Evolutionary conservation across 2,888 invertebrate genomes (phyloP), one percentile per base, ranked within the genome.

Genomic region (Eilema depressum): DNA sequence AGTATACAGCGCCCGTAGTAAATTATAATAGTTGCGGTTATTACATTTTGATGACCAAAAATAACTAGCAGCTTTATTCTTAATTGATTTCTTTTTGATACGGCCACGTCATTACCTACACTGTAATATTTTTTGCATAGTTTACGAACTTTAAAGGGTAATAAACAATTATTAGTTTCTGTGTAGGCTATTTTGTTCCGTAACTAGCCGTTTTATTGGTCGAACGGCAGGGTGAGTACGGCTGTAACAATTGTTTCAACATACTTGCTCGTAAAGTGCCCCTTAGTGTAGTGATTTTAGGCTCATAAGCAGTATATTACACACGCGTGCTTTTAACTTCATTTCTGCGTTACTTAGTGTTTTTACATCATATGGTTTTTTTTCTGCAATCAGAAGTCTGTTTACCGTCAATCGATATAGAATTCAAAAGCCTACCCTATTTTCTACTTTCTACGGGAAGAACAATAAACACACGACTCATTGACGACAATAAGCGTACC

Each of bases 181-280:
- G n/a, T 53, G 53, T 47, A 17, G 47, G 47, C 47, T 47, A 47
- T 47, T 47, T 47, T 47, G 47, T 20, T 47, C 7, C 47, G 47
- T 20, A 47, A 20, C 47, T 47, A 47, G 47, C 53, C n/a, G n/a
- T 53, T 53, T 53, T 53, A n/a, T 53, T 53, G 10, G 53, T 20
- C n/a, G n/a, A 53, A 53, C 8, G 53, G n/a, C 20, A n/a, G 53
- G 20, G 53, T 53, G n/a, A 53, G 53, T 53, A 53, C 53, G 53
- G 53, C 7, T 53, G 25, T 53, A 53, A 53, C 53, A 53, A 53
- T 53, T 53, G 53, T 53, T 53, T 14, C 41, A 47, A 23, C 37
- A 41, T 20, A 28, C 63, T 47, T 47, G 63, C 63, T 25, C 63
- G 33, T 41, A 53, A 53, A 53, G 53, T 53, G n/a, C 53, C 53